These are phyloP conservation scores for Meta bourneti DNA, from an alignment of 2,888 invertebrate species.

Conservation along the genomic window DNA sequence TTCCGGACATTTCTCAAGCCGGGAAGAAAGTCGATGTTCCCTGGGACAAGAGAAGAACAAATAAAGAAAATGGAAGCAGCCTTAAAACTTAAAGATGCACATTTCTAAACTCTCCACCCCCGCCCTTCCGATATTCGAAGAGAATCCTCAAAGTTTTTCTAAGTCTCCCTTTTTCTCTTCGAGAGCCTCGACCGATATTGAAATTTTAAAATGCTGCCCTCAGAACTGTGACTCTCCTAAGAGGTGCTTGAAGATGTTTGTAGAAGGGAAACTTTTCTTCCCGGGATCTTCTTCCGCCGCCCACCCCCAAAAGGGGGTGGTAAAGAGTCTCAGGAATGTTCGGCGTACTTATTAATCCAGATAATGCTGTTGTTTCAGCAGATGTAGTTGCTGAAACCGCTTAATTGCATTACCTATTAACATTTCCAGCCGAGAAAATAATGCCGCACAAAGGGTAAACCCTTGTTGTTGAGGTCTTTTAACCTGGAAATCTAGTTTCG, in stretches of 20 bases:
- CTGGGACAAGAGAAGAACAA: constrained; percentile 3
- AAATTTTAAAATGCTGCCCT: background rate
- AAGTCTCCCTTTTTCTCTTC: background rate
- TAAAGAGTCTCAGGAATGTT: background rate
- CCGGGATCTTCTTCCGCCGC: background rate
- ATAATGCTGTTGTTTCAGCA: background rate
- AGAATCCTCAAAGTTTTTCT: background rate
- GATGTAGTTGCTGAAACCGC: background rate
- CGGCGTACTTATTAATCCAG: background rate
- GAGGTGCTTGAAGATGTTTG: background rate
- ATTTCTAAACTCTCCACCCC: background rate
- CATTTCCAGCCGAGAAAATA: background rate
- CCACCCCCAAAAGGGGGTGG: background rate
- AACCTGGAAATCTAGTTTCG: background rate
- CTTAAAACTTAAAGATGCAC: background rate
- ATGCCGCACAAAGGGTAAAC: background rate
- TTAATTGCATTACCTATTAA: background rate
- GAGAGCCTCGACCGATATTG: background rate
- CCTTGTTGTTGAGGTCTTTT: background rate
- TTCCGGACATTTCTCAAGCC: constrained; percentile 11
- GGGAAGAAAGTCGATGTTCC: constrained; percentile 23
- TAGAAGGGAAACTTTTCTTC: background rate
- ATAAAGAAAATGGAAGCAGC: background rate
- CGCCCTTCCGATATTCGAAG: background rate
- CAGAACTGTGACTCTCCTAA: background rate